Evolutionary conservation across 2,113 vertebrate genomes (phyloP), one percentile per base, ranked within the genome.

Genomic region (Ammospiza nelsoni): DNA sequence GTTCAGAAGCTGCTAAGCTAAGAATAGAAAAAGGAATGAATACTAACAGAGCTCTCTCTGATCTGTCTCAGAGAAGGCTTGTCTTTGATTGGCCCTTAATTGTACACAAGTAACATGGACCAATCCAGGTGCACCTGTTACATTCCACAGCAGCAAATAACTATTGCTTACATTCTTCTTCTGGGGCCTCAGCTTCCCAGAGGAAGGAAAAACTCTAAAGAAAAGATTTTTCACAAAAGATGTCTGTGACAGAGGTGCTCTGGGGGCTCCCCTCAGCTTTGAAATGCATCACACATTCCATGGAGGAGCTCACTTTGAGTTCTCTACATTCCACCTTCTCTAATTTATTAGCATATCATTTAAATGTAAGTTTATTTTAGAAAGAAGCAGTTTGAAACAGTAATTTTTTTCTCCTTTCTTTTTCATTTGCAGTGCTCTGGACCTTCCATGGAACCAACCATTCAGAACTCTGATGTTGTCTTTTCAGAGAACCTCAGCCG

Each of bases 361-460:
- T 68, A 20, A 79, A 29, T 43, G 9, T 12, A 48, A 51, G 59
- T 89, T 52, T 63, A 31, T 78, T 93, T 58, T 48, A 59, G 31
- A 71, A 33, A 28, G 49, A 84, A 83, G 15, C 62, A 52, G 19
- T 46, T 87, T 35, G 27, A 87, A 95, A 81, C 90, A 74, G 44
- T 96, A 85, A 94, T 69, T 63, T 73, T 86, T 84, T 84, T 93
- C 89, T 95, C 35, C 44, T 79, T 95, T 95, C 48, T 92, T 89
- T 93, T 95, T 57, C 43, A 73, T 88, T 89, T 96, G 87, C 97
- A 99, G 99, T 99, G 99, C 97, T 99, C 99, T 87, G 99, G 99
- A 97, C 99, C 99, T 73, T 99, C 99, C 74, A 99, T 99, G 99
- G 98, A 99, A 90, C 99, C 99, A 85, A 99, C 99, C 63, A 99